These are phyloP conservation scores for Diplodus puntazzo DNA, from an alignment of 2,797 vertebrate genomes.

Conservation along the genomic window DNA sequence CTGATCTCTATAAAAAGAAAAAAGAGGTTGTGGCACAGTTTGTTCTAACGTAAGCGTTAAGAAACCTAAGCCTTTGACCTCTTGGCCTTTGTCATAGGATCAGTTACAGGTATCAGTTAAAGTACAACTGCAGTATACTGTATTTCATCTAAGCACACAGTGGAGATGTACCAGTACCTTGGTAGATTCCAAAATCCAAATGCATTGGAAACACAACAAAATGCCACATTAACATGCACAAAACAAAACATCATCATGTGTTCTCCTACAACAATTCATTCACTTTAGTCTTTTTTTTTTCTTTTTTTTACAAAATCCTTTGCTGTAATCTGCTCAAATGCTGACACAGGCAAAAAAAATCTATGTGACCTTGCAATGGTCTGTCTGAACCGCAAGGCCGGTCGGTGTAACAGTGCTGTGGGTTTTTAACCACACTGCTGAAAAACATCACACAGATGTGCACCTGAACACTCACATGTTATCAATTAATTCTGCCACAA, in stretches of 20 bases:
- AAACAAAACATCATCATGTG: background rate
- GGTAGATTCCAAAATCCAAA: background rate
- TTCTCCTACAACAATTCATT: background rate
- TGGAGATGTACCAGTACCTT: background rate
- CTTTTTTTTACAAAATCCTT: background rate
- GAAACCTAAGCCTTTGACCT: background rate
- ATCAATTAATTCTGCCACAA: constrained; percentile 14
- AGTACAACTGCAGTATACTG: background rate
- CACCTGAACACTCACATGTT: constrained; percentile 21
- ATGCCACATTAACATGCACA: background rate
- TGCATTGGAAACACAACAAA: background rate
- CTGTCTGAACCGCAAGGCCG: constrained; percentile 14
- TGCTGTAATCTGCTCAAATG: background rate
- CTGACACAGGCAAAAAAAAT: constrained; percentile 17
- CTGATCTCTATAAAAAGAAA: background rate
- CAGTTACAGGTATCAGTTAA: background rate
- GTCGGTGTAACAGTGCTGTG: background rate
- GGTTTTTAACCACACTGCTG: constrained; percentile 17
- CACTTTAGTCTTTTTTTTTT: background rate
- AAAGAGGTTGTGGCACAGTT: background rate
- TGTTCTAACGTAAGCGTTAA: background rate
- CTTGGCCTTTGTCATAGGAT: background rate
- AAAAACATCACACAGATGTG: constrained; percentile 1
- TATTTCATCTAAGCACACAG: background rate
- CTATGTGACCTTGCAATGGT: constrained; percentile 15